Evolutionary conservation across 2,888 invertebrate genomes (phyloP).

Genomic region (Phragmatobia fuliginosa): DNA sequence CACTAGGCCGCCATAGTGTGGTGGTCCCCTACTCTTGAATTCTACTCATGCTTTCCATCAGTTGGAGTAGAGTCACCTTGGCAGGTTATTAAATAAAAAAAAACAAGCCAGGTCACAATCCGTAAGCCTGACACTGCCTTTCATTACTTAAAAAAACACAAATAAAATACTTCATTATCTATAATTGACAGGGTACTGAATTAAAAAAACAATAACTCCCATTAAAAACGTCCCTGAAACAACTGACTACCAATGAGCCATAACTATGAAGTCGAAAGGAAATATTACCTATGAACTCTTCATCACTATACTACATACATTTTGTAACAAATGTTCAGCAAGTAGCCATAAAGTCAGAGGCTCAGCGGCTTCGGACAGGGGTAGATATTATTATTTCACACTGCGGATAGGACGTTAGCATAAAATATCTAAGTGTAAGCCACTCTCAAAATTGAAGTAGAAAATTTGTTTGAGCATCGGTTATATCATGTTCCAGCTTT

Average conservation of each 20-base stretch:
- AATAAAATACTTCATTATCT: no score
- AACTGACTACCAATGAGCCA: background rate
- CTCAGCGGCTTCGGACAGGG: slow-evolving; percentile 51
- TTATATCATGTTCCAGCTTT: slow-evolving; percentile 41
- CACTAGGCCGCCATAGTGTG: no score
- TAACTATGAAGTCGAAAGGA: background rate
- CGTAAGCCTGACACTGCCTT: no score
- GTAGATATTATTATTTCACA: slow-evolving; percentile 75
- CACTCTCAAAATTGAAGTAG: slow-evolving; percentile 63
- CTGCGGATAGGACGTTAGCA: slow-evolving; percentile 69
- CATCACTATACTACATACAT: background rate
- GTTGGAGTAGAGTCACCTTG: no score
- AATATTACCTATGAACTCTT: background rate
- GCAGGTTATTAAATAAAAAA: no score
- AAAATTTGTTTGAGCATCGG: slow-evolving; percentile 58
- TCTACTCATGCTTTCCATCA: no score
- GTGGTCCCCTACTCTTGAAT: no score
- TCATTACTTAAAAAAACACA: no score
- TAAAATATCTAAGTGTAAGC: slow-evolving; percentile 65
- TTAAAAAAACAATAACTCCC: no score
- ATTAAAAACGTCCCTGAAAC: no score
- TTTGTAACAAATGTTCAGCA: slow-evolving; percentile 7
- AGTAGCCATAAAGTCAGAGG: slow-evolving; percentile 7
- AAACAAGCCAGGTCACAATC: no score
- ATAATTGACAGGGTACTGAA: no score